Evolutionary conservation across 2,888 invertebrate genomes (phyloP).

Genomic region (Latheticus oryzae): DNA sequence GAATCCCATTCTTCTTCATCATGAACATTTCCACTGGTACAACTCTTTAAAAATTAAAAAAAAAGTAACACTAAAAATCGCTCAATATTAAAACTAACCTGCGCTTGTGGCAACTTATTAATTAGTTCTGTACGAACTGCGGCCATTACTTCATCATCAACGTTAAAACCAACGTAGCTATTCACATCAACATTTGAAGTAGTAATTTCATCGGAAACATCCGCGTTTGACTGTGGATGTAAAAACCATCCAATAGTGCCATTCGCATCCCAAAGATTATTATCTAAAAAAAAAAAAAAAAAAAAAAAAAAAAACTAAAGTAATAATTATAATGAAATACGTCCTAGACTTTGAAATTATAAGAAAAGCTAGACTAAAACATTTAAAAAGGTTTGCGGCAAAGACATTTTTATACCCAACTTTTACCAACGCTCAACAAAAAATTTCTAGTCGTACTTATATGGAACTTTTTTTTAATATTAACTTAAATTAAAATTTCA

Average conservation of each 20-base stretch:
- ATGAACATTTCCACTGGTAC: constrained; percentile 59
- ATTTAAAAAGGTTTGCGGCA: too few relatives aligned
- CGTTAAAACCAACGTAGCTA: constrained; percentile 69
- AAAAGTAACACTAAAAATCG: constrained; percentile 6
- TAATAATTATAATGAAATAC: too few relatives aligned
- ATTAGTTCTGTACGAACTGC: constrained; percentile 78
- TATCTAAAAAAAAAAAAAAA: constrained; percentile 10
- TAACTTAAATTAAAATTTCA: too few relatives aligned
- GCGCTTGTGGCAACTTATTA: constrained; percentile 77
- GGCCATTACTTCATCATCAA: constrained; percentile 78
- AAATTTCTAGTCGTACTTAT: too few relatives aligned
- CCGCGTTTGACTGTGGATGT: constrained; percentile 61
- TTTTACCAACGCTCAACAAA: too few relatives aligned
- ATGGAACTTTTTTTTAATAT: too few relatives aligned
- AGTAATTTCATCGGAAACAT: constrained; percentile 58
- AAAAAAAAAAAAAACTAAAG: constrained; percentile 4
- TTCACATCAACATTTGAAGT: constrained; percentile 44
- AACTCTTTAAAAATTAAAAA: constrained; percentile 49
- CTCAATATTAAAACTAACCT: constrained; percentile 63
- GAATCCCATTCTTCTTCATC: constrained; percentile 63
- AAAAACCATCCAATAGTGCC: constrained; percentile 65
- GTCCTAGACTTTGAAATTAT: too few relatives aligned
- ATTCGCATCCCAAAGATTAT: constrained; percentile 52
- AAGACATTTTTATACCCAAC: too few relatives aligned
- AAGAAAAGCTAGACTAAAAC: too few relatives aligned